Evolutionary conservation across 1,140 invertebrate species (phyloP).

Genomic region (Pseudomyrmex gracilis): DNA sequence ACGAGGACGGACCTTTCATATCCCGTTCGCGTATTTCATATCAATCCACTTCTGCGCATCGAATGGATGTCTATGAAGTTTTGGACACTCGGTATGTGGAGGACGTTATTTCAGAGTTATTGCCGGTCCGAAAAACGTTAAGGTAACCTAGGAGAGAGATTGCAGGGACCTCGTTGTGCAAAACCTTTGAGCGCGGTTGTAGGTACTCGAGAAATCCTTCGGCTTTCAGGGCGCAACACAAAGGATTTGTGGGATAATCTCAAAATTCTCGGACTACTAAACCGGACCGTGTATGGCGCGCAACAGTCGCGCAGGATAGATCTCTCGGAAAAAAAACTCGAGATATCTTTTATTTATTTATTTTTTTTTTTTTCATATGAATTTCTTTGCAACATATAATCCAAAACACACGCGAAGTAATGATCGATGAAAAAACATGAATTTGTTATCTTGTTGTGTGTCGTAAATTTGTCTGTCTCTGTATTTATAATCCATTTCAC

Average conservation of each 20-base stretch:
- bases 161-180: slow-evolving; percentile 40
- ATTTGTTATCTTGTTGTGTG: neutral
- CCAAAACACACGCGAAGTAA: neutral
- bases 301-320: slow-evolving; percentile 12
- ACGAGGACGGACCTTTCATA: neutral
- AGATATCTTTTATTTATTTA: slow-evolving; percentile 27
- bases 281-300: slow-evolving; percentile 32
- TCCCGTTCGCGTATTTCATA: neutral
- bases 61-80: slow-evolving; percentile 36
- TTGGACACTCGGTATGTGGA: slow-evolving; percentile 18
- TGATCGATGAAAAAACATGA: neutral
- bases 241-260: slow-evolving; percentile 64
- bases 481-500: neutral
- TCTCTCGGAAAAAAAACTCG: slow-evolving; percentile 16
- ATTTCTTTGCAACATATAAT: too few species aligned
- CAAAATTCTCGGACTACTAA: slow-evolving; percentile 47
- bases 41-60: neutral
- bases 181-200: slow-evolving; percentile 29
- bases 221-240: slow-evolving; percentile 45
- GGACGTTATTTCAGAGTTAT: slow-evolving; percentile 35
- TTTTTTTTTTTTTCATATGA: too few species aligned
- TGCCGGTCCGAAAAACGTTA: slow-evolving; percentile 15
- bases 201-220: slow-evolving; percentile 43
- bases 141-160: slow-evolving; percentile 44
- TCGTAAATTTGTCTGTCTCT: slow-evolving; percentile 7